Conservation (phyloP, 1,140 invertebrate species). For the Monomorium pharaonis region DNA sequence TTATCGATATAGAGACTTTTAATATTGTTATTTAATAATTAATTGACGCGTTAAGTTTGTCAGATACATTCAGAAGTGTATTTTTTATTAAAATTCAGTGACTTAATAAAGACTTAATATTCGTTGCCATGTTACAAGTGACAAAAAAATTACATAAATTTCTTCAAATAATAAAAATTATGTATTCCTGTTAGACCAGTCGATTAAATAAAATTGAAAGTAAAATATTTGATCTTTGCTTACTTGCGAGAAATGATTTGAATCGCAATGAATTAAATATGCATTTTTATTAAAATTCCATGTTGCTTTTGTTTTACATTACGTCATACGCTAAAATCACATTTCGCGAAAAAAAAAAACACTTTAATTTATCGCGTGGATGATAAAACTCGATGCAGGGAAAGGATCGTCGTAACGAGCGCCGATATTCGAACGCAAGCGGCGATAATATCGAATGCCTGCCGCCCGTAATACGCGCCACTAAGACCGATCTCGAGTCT, state of each 20-base stretch:
- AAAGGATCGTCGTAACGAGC: not conserved
- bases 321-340: not conserved
- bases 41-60: too few species aligned
- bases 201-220: not conserved
- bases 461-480: not conserved
- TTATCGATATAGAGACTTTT: too few species aligned
- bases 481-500: not conserved
- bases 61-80: too few species aligned
- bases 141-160: too few species aligned
- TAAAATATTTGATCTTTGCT: not conserved
- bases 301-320: too few species aligned
- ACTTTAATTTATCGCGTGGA: constrained; percentile 2
- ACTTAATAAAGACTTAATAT: too few species aligned
- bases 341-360: not conserved
- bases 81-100: too few species aligned
- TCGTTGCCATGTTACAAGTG: too few species aligned
- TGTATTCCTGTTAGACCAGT: not conserved
- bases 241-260: not conserved
- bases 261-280: not conserved
- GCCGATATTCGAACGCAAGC: not conserved
- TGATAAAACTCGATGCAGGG: not conserved
- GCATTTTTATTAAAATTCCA: not conserved
- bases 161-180: not conserved
- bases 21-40: too few species aligned
- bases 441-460: not conserved